These are phyloP conservation scores for Sminthurides bifidus DNA, from an alignment of 1,140 invertebrate species.

Conservation along the genomic window DNA sequence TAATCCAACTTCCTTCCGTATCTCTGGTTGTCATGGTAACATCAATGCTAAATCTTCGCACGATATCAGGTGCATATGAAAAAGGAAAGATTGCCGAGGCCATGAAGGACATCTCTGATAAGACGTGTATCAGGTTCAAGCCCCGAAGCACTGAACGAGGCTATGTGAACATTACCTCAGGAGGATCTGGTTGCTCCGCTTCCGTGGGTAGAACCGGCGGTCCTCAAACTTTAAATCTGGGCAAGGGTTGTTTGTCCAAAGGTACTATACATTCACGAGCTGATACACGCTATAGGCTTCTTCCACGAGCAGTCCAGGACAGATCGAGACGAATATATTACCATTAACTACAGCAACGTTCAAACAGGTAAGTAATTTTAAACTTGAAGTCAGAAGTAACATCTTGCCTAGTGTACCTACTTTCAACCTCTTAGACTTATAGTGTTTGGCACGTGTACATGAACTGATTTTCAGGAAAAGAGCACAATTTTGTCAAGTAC, in stretches of 20 bases:
- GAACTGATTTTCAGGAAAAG: neutral
- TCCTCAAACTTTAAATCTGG: slow-evolving; percentile 40
- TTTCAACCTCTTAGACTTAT: neutral
- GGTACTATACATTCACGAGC: slow-evolving; percentile 45
- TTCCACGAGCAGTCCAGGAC: slow-evolving; percentile 27
- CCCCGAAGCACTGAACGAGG: neutral
- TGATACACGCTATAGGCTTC: slow-evolving; percentile 32
- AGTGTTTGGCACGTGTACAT: neutral
- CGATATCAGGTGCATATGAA: neutral
- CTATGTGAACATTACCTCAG: neutral
- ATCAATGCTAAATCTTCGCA: too few relatives aligned
- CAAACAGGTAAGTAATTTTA: slow-evolving; percentile 15
- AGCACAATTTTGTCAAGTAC: neutral
- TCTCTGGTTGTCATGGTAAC: too few relatives aligned
- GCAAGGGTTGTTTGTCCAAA: slow-evolving; percentile 41
- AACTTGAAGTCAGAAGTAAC: too few relatives aligned
- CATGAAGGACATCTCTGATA: neutral
- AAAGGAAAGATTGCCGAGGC: neutral
- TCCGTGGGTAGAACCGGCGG: neutral
- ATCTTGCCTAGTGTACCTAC: too few relatives aligned
- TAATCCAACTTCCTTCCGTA: too few relatives aligned
- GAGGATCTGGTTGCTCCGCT: neutral
- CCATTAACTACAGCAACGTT: slow-evolving; percentile 34
- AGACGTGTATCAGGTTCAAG: neutral
- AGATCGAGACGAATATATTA: slow-evolving; percentile 31